Base-by-base conservation (phyloP, 2,797 vertebrate genomes). In the Chromis chromis region DNA sequence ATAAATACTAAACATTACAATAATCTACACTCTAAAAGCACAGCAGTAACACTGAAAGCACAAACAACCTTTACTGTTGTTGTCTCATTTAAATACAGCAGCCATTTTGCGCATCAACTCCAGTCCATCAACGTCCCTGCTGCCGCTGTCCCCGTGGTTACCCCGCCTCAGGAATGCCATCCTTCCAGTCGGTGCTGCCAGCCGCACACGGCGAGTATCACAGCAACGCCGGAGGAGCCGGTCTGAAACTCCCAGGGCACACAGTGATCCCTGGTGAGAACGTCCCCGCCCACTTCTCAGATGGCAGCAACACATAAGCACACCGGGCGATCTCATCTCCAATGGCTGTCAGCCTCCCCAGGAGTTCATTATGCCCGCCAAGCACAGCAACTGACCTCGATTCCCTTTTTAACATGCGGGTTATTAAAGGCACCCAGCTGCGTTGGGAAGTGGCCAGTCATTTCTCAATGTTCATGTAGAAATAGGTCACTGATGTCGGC, bases 91-190 rank as follows among this genome's bases (percentile, higher is more conserved):
- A 25, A 19, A 64, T n/a, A 58, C 19, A 50, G 72, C 31, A 62
- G 68, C 25, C 28, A 11, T 7, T n/a, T 1, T 40, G 46, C 28
- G 31, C 50, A 40, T 68, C 31, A 21, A 4, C 7, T 72, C 3
- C 25, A 2, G 17, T 78, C 58, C 74, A 54, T 63, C 65, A 52
- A 6, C 59, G 62, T 71, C 46, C 46, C 56, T 49, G 50, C 52
- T 22, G 33, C 9, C 21, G 27, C 60, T 17, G 40, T 6, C 16
- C n/a, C 13, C 64, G 40, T 56, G 71, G 61, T 63, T 25, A 77
- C 42, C 27, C 27, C 17, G 56, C 16, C 68, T 63, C 72, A 77
- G 79, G 92, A 93, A 92, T 91, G 91, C 66, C 72, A 68, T 65
- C 70, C 52, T 63, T 86, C 86, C 76, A 65, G 92, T 88, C 19